Base-by-base conservation (phyloP, 2,797 vertebrate genomes). In the Sparus aurata region DNA sequence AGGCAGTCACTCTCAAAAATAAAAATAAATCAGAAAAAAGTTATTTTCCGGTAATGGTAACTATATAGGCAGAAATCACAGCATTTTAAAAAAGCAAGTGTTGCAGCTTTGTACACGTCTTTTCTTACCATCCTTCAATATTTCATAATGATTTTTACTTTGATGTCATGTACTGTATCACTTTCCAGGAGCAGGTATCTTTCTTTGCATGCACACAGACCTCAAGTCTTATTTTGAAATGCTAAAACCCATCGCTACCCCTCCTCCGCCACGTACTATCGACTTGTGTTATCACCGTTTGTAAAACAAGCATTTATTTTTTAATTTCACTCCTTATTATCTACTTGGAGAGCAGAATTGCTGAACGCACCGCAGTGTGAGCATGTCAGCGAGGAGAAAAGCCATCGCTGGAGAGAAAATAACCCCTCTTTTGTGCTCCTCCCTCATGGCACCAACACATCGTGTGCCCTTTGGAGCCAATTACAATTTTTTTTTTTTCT, bases 401-500 rank as follows among this genome's bases (percentile, higher is more conserved):
- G 77, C 45, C 46, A 64, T 65, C 52, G 85, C 86, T 72, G 69
- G 70, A 78, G 75, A 85, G 82, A 80, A 88, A 89, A 88, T 81
- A 88, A 86, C 74, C 69, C 34, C 62, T 80, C 74, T 86, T 91
- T 82, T 90, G 84, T 88, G 89, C 81, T 90, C 67, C 76, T 87
- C 87, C 85, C 76, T 77, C 79, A 70, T 72, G 81, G 85, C 83
- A 87, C 88, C 79, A 87, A 93, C 87, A 91, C 87, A 85, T 85
- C 59, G 65, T 75, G 57, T 93, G 93, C 91, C 94, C 94, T 96
- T 95, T 91, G 82, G 92, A 95, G 88, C 90, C 93, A 94, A 95
- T 95, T 94, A 95, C 85, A 86, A 57, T 79, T 82, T 83, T 83
- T 78, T 81, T 75, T 89, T 88, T 59, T 63, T 69, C 53, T 82